Conservation (phyloP, 2,113 vertebrate genomes). For the Calonectris borealis region DNA sequence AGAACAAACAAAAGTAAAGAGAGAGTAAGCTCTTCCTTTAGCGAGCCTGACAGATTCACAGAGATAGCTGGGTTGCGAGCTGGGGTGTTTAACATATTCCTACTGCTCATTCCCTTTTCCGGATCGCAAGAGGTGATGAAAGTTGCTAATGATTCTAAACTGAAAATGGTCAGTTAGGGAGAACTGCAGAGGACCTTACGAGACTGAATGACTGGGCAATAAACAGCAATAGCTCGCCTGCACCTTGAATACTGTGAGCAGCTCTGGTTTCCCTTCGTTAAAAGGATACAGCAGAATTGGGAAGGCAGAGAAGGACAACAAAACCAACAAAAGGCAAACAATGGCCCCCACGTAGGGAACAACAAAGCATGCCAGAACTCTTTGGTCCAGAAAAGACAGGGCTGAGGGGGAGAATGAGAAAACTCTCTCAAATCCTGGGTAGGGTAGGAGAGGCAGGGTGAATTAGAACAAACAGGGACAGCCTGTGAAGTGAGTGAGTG, state of each 20-base stretch:
- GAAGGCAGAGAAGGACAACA: not conserved
- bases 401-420: not conserved
- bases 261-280: not conserved
- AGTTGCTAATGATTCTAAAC: not conserved
- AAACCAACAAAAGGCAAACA: not conserved
- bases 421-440: not conserved
- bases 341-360: rapidly evolving
- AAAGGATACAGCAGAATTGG: not conserved
- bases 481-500: not conserved
- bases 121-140: not conserved
- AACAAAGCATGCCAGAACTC: not conserved
- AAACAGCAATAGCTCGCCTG: not conserved
- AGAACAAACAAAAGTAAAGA: not conserved
- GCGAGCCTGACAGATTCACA: not conserved
- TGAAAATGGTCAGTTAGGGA: not conserved
- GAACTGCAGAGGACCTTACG: not conserved
- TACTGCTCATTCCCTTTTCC: not conserved
- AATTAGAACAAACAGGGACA: not conserved
- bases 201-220: not conserved
- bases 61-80: not conserved
- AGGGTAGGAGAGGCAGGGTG: not conserved
- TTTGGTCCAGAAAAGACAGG: not conserved
- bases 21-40: not conserved
- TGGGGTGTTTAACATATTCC: not conserved
- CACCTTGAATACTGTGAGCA: not conserved